Evolutionary conservation across 1,140 invertebrate genomes (phyloP), one percentile per base, ranked within the genome.

Genomic region (Eumaeus atala): DNA sequence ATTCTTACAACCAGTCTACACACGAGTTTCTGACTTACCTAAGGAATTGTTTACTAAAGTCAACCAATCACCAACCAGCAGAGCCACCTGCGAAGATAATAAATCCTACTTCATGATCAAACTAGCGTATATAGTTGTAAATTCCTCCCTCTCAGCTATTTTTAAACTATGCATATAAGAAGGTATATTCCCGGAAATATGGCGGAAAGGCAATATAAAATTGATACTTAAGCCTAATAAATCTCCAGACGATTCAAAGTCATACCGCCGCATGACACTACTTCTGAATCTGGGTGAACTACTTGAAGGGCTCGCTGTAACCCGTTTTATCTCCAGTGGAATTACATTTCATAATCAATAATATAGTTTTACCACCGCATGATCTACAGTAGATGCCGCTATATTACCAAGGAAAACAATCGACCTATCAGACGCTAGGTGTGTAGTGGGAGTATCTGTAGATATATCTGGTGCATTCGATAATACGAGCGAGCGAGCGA

Each of bases 301-400:
- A 10, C 37, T 38, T 38, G 37, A 38, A 38, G 9, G 37, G 37
- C 37, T 38, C 37, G 9, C 37, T 38, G 37, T 38, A n/a, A 38
- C 3, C 9, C 37, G 37, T 38, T 38, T 9, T 4, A 38, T 38
- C 37, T 9, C 8, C 3, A 38, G 9, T 12, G 37, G 37, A 38
- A 38, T 38, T 38, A 38, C 37, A 3, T 38, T 38, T 38, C 37
- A 38, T 38, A 38, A 38, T 38, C 37, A 38, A 38, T 9, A 38
- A 10, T 38, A 38, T 1, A 9, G 21, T 6, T 28, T 28, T 28
- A 28, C 6, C 21, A 38, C 3, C 10, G 37, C 3, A n/a, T 16
- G 38, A 12, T 42, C n/a, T 42, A 1, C 38, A 42, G 38, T 42
- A 42, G 38, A 42, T 42, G 38, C 38, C 9, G 38, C 38, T n/a